These are phyloP conservation scores for Drosophila subsilvestris DNA, from an alignment of 2,888 invertebrate genomes.

Conservation along the genomic window DNA sequence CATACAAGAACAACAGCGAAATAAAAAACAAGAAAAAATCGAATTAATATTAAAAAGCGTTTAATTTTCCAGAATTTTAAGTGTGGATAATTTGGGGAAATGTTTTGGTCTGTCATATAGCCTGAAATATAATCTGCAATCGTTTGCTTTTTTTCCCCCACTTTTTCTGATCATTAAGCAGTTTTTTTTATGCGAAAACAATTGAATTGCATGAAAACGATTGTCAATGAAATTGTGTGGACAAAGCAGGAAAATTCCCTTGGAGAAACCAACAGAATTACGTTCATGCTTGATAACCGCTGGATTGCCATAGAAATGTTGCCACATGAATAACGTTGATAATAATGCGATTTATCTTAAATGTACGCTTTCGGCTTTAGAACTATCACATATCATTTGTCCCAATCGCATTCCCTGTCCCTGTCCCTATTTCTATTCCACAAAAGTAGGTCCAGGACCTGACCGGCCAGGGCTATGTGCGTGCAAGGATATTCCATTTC, in stretches of 20 bases:
- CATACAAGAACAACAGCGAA: constrained; percentile 61
- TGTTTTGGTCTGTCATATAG: constrained; percentile 34
- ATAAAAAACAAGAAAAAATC: constrained; percentile 63
- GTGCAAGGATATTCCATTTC: constrained; percentile 52
- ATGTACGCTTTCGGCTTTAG: not conserved
- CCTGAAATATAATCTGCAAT: constrained; percentile 62
- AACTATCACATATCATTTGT: constrained; percentile 46
- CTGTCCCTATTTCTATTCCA: constrained; percentile 43
- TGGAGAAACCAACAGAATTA: constrained; percentile 7
- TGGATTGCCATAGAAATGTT: not conserved
- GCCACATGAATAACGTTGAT: not conserved
- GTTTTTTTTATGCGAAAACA: constrained; percentile 50
- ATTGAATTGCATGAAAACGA: constrained; percentile 64
- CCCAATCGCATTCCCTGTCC: not conserved
- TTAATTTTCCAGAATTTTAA: constrained; percentile 71
- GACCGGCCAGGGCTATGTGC: constrained; percentile 10
- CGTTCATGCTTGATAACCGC: constrained; percentile 65
- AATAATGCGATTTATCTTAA: not conserved
- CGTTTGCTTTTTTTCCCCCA: constrained; percentile 37
- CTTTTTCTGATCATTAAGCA: constrained; percentile 67
- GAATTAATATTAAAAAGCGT: constrained; percentile 77
- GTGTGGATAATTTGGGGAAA: constrained; percentile 17
- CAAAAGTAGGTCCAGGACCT: constrained; percentile 23
- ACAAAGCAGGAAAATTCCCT: constrained; percentile 45
- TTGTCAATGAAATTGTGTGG: constrained; percentile 68